Conservation (phyloP, 2,888 invertebrate species). For the Autographa gamma region DNA sequence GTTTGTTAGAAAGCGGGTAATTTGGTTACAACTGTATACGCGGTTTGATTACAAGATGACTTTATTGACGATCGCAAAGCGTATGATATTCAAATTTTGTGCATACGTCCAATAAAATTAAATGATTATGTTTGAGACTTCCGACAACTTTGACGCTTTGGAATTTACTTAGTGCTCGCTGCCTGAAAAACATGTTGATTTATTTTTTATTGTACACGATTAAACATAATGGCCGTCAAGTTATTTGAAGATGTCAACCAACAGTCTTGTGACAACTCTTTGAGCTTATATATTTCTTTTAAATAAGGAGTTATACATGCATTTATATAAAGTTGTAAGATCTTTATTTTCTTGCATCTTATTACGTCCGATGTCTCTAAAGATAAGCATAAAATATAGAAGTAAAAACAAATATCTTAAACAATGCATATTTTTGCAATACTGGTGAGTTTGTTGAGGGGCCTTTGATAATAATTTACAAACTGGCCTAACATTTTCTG, state of each 20-base stretch:
- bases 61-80: conserved; percentile 74
- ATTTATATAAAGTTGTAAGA: background rate
- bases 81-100: conserved; percentile 76
- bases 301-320: background rate
- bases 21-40: conserved; percentile 85
- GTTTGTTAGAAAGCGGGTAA: conserved; percentile 89
- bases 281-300: background rate
- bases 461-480: too few relatives aligned
- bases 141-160: conserved; percentile 72
- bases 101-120: conserved; percentile 78
- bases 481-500: too few relatives aligned
- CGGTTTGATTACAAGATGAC: conserved; percentile 79
- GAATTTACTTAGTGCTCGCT: conserved; percentile 56
- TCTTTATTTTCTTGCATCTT: background rate
- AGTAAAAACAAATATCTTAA: background rate
- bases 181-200: conserved; percentile 61
- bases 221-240: conserved; percentile 27
- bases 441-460: too few relatives aligned
- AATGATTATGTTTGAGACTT: conserved; percentile 79
- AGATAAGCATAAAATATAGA: background rate
- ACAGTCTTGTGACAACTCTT: conserved; percentile 28
- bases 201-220: conserved; percentile 43
- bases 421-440: too few relatives aligned
- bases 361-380: background rate
- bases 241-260: conserved; percentile 34